phyloP scores from a whole-genome alignment of 1,140 invertebrate species.

The Armadillidium nasatum region DNA sequence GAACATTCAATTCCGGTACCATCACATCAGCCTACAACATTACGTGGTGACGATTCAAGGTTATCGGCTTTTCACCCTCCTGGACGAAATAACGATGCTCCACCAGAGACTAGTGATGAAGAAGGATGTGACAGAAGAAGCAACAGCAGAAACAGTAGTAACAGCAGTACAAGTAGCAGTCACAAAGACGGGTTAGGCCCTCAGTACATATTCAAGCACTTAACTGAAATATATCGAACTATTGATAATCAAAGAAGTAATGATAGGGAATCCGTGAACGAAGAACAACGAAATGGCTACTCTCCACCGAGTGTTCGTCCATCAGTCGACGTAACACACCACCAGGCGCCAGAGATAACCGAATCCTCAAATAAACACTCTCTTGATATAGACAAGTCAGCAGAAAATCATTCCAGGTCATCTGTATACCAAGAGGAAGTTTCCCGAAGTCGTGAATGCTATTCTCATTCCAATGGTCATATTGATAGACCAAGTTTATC shows the following conservation, averaged over 20 bases:
- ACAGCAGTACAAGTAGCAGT: conserved; percentile 36
- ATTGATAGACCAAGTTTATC: background rate
- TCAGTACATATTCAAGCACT: conserved; percentile 44
- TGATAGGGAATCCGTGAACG: background rate
- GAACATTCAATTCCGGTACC: conserved; percentile 32
- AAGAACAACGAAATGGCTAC: background rate
- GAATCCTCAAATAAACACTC: background rate
- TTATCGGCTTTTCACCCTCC: conserved; percentile 43
- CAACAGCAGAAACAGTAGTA: conserved; percentile 38
- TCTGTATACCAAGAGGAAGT: background rate
- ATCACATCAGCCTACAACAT: conserved; percentile 29
- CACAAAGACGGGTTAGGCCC: conserved; percentile 40
- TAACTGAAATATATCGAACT: conserved; percentile 42
- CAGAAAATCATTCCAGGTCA: background rate
- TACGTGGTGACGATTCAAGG: conserved; percentile 36
- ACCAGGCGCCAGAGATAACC: background rate
- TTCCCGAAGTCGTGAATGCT: background rate
- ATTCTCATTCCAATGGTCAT: background rate
- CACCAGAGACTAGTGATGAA: conserved; percentile 42
- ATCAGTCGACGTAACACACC: background rate
- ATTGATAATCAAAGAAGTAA: conserved; percentile 39
- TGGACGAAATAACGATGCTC: conserved; percentile 30
- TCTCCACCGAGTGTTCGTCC: background rate
- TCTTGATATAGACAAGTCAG: background rate
- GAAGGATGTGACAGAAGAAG: conserved; percentile 35